Evolutionary conservation across 2,888 invertebrate species (phyloP).

Genomic region (Cantharis lateralis): DNA sequence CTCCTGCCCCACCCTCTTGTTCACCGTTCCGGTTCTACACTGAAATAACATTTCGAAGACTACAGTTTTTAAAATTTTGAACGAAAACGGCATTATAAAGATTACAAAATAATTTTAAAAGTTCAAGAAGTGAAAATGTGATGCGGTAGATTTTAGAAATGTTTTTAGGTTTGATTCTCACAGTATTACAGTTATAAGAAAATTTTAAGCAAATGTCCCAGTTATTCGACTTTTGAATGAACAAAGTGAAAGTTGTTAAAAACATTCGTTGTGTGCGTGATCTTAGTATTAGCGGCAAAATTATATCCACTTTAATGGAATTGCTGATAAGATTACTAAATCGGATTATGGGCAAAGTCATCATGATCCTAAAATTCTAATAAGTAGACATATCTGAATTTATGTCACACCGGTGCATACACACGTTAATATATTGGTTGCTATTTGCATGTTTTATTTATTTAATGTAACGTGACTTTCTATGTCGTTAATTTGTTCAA

Average conservation of each 20-base stretch:
- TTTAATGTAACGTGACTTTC: not conserved
- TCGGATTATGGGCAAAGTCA: not conserved
- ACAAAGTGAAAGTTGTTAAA: not conserved
- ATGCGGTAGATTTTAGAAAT: not conserved
- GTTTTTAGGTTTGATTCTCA: not conserved
- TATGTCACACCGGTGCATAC: not conserved
- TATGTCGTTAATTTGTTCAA: not conserved
- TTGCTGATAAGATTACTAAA: not conserved
- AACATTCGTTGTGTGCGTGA: not conserved
- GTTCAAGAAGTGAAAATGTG: too few relatives aligned
- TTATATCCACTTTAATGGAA: not conserved
- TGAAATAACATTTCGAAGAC: too few relatives aligned
- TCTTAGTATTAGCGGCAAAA: not conserved
- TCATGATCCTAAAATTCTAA: not conserved
- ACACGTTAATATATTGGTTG: not conserved
- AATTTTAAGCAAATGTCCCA: not conserved
- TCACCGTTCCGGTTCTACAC: too few relatives aligned
- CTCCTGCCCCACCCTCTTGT: too few relatives aligned
- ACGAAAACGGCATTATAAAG: too few relatives aligned
- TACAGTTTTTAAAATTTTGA: too few relatives aligned
- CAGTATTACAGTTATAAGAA: not conserved
- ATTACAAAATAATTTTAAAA: too few relatives aligned
- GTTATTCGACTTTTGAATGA: not conserved
- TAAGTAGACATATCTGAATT: not conserved
- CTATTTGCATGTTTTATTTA: not conserved